Evolutionary conservation across 2,888 invertebrate species (phyloP).

Genomic region (Catocala sponsa): DNA sequence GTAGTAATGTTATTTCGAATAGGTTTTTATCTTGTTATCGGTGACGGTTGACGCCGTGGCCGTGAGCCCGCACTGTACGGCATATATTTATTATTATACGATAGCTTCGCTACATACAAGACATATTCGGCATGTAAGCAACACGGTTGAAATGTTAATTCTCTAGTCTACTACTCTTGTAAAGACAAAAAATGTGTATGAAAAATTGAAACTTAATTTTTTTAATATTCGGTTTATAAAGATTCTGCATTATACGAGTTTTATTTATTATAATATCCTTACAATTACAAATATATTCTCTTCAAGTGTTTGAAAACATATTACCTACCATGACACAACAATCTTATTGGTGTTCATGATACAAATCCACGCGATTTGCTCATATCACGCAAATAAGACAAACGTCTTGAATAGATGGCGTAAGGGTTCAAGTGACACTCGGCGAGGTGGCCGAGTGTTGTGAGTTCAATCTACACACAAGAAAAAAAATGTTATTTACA

Average conservation of each 20-base stretch:
- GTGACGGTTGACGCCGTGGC: slow-evolving; percentile 52
- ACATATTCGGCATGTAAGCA: slow-evolving; percentile 72
- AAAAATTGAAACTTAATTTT: slow-evolving; percentile 82
- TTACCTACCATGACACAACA: too few species aligned
- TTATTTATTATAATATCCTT: slow-evolving; percentile 57
- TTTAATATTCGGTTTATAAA: slow-evolving; percentile 85
- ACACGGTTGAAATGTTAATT: slow-evolving; percentile 82
- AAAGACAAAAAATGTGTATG: slow-evolving; percentile 84
- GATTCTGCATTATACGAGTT: slow-evolving; percentile 77
- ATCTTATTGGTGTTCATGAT: too few species aligned
- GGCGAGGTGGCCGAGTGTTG: too few species aligned
- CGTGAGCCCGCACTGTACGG: slow-evolving; percentile 52
- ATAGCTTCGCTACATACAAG: slow-evolving; percentile 72
- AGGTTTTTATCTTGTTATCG: slow-evolving; percentile 70
- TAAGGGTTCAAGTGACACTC: too few species aligned
- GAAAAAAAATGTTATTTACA: too few species aligned
- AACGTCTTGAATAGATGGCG: too few species aligned
- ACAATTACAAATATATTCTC: too few species aligned
- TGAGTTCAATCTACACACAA: too few species aligned
- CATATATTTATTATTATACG: slow-evolving; percentile 62
- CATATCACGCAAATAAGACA: too few species aligned
- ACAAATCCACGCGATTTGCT: too few species aligned
- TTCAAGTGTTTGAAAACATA: too few species aligned
- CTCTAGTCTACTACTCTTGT: slow-evolving; percentile 87
- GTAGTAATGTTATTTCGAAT: slow-evolving; percentile 67